Evolutionary conservation across 2,797 vertebrate species (phyloP).

Genomic region (Onychomys arenicola): DNA sequence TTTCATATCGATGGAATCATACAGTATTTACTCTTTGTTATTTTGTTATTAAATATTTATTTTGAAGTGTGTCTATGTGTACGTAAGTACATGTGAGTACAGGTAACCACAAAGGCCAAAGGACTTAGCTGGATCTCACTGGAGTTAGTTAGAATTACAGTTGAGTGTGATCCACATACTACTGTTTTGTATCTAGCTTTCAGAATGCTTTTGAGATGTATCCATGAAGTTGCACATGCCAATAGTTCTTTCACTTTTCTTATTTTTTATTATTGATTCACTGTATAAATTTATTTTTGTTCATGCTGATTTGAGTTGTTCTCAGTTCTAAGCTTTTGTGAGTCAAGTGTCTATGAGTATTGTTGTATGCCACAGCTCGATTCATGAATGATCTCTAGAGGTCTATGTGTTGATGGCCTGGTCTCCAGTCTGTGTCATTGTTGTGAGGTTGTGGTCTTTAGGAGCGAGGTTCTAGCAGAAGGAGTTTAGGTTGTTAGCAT

Average conservation of each 20-base stretch:
- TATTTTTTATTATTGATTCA: background rate
- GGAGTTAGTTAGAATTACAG: background rate
- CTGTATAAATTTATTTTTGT: slow-evolving; percentile 23
- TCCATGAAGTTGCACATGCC: background rate
- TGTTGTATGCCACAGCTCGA: background rate
- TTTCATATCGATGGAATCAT: background rate
- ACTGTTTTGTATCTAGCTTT: background rate
- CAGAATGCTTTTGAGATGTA: background rate
- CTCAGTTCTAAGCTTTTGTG: background rate
- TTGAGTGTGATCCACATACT: no score
- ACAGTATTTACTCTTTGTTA: background rate
- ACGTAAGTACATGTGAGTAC: no score
- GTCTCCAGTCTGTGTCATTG: no score
- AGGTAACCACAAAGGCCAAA: no score
- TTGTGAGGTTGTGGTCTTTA: background rate
- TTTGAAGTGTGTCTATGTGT: background rate
- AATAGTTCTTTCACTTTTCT: background rate
- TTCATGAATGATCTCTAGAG: background rate
- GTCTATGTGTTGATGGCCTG: background rate
- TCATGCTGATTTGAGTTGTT: background rate
- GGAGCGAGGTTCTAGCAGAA: background rate
- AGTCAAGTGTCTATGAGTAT: background rate
- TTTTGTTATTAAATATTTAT: background rate
- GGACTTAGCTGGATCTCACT: background rate
- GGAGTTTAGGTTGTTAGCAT: background rate